Percentiles rank a stretch among this genome's conserved stretches.
Evolutionary conservation across 92 coral and sea anemone species (phyloP).

Genomic region (Zoanthus gigantus): DNA sequence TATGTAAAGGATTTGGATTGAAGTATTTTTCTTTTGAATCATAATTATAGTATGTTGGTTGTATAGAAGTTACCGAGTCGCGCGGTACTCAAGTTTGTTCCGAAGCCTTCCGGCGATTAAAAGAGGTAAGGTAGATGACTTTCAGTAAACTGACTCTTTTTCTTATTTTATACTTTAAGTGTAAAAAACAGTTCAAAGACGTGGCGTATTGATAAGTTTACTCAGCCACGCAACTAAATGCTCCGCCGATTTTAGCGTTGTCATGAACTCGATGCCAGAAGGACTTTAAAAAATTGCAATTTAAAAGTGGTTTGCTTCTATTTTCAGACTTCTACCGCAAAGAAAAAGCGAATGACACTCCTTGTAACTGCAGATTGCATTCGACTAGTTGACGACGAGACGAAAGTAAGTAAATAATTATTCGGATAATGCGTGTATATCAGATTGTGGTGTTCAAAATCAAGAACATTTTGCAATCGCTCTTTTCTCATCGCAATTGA

Average conservation of each 20-base stretch:
- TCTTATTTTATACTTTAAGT: background rate
- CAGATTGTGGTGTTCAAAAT: background rate
- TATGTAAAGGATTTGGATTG: constrained; percentile 17
- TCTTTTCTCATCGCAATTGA: constrained; percentile 15
- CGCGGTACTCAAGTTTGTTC: constrained; percentile 99
- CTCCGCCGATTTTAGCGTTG: constrained; percentile 18
- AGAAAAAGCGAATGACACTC: constrained; percentile 94
- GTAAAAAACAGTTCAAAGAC: background rate
- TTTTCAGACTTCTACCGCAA: constrained; percentile 69
- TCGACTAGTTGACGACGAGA: constrained; percentile 96
- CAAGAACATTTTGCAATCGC: background rate
- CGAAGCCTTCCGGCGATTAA: constrained; percentile 92
- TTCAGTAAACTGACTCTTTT: constrained; percentile 1
- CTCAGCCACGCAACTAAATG: constrained; percentile 14
- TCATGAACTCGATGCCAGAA: constrained; percentile 4
- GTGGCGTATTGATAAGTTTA: constrained; percentile 1
- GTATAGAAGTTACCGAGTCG: constrained; percentile 95
- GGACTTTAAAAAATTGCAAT: background rate
- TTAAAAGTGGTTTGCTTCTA: constrained; percentile 18
- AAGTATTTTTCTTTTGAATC: constrained; percentile 35
- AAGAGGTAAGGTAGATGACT: constrained; percentile 68
- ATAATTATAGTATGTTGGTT: constrained; percentile 79
- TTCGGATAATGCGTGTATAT: background rate
- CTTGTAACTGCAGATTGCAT: constrained; percentile 96
- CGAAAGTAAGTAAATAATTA: constrained; percentile 71